phyloP scores from a whole-genome alignment of 2,888 invertebrate genomes.

The Thera britannica region DNA sequence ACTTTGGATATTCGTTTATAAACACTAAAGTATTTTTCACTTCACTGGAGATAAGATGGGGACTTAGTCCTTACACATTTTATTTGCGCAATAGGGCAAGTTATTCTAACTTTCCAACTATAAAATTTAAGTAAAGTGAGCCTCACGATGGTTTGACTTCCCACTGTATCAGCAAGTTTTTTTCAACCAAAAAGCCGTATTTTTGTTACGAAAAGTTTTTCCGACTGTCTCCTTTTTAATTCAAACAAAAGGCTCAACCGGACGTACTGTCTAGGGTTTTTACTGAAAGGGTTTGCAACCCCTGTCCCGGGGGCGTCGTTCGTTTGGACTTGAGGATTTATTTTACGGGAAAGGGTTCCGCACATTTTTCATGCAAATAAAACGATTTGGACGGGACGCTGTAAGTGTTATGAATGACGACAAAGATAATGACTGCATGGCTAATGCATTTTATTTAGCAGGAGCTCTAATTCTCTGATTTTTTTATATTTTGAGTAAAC shows the following conservation, averaged over 20 bases:
- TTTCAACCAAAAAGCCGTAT: neutral
- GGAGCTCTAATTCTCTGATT: too few species aligned
- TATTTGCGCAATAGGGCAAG: too few species aligned
- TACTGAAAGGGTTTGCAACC: conserved; percentile 38
- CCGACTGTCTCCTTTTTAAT: conserved; percentile 17
- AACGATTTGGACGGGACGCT: conserved; percentile 29
- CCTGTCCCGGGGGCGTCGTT: conserved; percentile 41
- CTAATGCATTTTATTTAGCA: too few species aligned
- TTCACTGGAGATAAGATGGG: neutral
- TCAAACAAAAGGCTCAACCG: conserved; percentile 33
- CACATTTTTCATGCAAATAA: conserved; percentile 55
- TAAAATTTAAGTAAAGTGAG: too few species aligned
- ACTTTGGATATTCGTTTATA: neutral
- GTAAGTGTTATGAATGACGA: conserved; percentile 26
- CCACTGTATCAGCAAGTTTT: neutral
- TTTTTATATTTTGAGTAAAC: too few species aligned
- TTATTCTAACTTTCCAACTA: too few species aligned
- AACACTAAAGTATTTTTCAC: neutral
- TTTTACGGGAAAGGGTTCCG: conserved; percentile 25
- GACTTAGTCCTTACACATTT: too few species aligned
- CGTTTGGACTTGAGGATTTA: conserved; percentile 28
- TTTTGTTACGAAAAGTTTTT: conserved; percentile 2
- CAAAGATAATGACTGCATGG: neutral
- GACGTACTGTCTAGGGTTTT: conserved; percentile 29
- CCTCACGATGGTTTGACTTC: too few species aligned